A percentile compares a stretch with the other conserved stretches of the same genome.
These are phyloP conservation scores for Prorops nasuta DNA, from an alignment of 1,140 invertebrate genomes.

Conservation along the genomic window DNA sequence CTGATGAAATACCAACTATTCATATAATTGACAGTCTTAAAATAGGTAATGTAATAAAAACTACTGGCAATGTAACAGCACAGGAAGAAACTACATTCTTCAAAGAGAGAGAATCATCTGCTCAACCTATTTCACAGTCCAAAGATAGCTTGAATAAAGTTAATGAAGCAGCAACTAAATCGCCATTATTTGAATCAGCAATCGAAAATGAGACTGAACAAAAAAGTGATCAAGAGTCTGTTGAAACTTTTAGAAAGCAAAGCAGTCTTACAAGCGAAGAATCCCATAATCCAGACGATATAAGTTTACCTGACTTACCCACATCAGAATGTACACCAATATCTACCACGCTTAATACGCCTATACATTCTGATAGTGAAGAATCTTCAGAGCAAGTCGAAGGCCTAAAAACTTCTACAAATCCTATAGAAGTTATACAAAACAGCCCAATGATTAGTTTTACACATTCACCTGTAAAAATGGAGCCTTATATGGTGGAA, in stretches of 20 bases:
- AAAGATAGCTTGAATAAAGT: neutral
- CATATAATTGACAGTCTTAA: slow-evolving; percentile 52
- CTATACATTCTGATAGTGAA: slow-evolving; percentile 51
- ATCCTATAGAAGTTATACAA: slow-evolving; percentile 50
- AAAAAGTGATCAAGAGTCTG: neutral
- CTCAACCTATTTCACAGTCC: neutral
- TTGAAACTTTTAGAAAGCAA: slow-evolving; percentile 31
- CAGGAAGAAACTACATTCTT: slow-evolving; percentile 2
- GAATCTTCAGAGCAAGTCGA: slow-evolving; percentile 42
- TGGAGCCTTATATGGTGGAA: slow-evolving; percentile 28
- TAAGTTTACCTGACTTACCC: slow-evolving; percentile 49
- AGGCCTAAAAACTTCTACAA: slow-evolving; percentile 41
- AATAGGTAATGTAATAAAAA: slow-evolving; percentile 20
- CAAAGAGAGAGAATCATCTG: neutral
- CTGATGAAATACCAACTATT: slow-evolving; percentile 48
- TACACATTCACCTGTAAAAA: slow-evolving; percentile 42
- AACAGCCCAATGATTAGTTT: slow-evolving; percentile 53
- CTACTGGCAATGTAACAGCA: neutral
- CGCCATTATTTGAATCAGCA: neutral
- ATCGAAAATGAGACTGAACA: no score
- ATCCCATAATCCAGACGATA: slow-evolving; percentile 48
- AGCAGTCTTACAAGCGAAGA: slow-evolving; percentile 41
- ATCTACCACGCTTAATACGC: slow-evolving; percentile 52
- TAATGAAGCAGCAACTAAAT: neutral
- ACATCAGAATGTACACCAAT: slow-evolving; percentile 48